Conservation (phyloP, 2,888 invertebrate species). For the Drosophila paranaensis region DNA sequence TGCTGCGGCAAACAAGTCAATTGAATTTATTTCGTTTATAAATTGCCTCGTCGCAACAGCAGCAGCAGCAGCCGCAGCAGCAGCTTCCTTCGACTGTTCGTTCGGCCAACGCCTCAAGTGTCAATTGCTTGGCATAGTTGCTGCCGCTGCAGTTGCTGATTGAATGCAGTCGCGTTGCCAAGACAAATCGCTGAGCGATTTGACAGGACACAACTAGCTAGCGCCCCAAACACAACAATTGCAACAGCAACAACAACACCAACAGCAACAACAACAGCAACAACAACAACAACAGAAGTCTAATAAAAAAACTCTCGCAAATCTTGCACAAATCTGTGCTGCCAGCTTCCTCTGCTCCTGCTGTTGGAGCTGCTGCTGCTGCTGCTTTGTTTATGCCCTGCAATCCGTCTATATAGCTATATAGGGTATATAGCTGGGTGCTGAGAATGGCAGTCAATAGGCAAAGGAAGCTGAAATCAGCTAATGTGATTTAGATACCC, state of each 20-base stretch:
- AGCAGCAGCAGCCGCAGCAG: constrained; percentile 22
- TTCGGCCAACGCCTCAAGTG: constrained; percentile 61
- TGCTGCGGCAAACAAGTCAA: constrained; percentile 81
- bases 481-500: background rate
- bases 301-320: constrained; percentile 39
- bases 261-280: constrained; percentile 10
- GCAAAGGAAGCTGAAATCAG: background rate
- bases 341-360: constrained; percentile 15
- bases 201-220: constrained; percentile 57
- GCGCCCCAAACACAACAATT: constrained; percentile 30
- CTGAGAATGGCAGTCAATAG: background rate
- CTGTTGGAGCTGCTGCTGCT: background rate
- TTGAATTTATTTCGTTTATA: constrained; percentile 81
- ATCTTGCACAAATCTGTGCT: constrained; percentile 41
- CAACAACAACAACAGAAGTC: constrained; percentile 19
- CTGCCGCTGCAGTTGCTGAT: constrained; percentile 40
- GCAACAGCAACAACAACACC: constrained; percentile 13
- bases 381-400: constrained; percentile 18
- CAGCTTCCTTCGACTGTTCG: constrained; percentile 29
- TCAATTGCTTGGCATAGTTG: constrained; percentile 44
- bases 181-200: constrained; percentile 77
- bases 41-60: constrained; percentile 62
- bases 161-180: constrained; percentile 63
- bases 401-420: background rate
- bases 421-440: background rate